phyloP scores from a whole-genome alignment of 2,888 invertebrate genomes.

The Cephus sareptanus region DNA sequence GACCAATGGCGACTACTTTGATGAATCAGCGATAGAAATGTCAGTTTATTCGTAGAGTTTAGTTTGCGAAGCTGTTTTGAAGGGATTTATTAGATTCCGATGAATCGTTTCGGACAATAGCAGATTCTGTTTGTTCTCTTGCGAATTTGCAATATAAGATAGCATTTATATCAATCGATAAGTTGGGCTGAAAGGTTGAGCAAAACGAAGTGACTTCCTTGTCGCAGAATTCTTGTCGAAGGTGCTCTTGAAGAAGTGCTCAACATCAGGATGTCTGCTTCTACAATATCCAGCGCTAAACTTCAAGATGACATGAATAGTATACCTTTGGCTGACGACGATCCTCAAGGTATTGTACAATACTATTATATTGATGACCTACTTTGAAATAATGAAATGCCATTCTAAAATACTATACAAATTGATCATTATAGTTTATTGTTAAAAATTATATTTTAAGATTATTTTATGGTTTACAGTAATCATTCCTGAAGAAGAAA shows the following conservation, averaged over 20 bases:
- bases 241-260: neutral
- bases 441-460: neutral
- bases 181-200: neutral
- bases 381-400: conserved; percentile 21
- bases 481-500: conserved; percentile 84
- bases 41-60: neutral
- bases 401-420: neutral
- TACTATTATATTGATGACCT: conserved; percentile 20
- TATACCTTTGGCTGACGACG: conserved; percentile 92
- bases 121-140: neutral
- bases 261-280: conserved; percentile 29
- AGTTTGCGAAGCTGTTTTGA: neutral
- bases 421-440: neutral
- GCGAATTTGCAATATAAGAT: neutral
- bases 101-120: neutral
- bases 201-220: neutral
- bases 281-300: conserved; percentile 70
- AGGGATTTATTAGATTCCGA: neutral
- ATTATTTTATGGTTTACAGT: conserved; percentile 67
- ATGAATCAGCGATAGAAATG: neutral
- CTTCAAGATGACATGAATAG: conserved; percentile 82
- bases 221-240: neutral
- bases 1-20: neutral
- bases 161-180: neutral
- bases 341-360: conserved; percentile 78